These are phyloP conservation scores for Paradisaea rubra DNA, from an alignment of 2,113 vertebrate species.

Conservation along the genomic window DNA sequence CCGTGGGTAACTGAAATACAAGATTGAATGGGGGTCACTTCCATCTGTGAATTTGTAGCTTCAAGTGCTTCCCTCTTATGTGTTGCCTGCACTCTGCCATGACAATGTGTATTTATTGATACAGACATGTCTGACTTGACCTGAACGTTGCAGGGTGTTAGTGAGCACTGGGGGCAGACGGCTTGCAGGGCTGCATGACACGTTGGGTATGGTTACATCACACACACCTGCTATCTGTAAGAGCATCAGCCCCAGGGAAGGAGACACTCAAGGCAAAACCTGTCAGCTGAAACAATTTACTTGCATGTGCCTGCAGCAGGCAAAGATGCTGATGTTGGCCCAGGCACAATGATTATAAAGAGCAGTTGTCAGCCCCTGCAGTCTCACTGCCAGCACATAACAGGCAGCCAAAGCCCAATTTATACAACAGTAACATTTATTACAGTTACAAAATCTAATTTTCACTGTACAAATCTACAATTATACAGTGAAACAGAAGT, in stretches of 20 bases:
- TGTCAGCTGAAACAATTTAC: not conserved
- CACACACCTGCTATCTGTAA: not conserved
- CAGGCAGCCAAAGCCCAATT: not conserved
- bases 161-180: not conserved
- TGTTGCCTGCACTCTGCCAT: not conserved
- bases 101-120: not conserved
- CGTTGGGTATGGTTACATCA: too few species aligned
- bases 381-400: not conserved
- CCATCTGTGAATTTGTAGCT: not conserved
- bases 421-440: not conserved
- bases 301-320: not conserved
- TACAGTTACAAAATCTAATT: not conserved
- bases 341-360: not conserved
- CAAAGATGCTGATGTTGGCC: not conserved
- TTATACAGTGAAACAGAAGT: not conserved
- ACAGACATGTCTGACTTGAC: rapidly evolving
- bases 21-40: not conserved
- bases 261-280: not conserved
- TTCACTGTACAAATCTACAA: not conserved
- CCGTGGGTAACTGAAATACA: not conserved
- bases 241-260: not conserved
- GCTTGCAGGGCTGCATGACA: not conserved
- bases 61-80: rapidly evolving
- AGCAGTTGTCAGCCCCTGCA: not conserved
- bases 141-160: not conserved